These are phyloP conservation scores for Thecocarcelia acutangulata DNA, from an alignment of 2,888 invertebrate genomes.

Conservation along the genomic window DNA sequence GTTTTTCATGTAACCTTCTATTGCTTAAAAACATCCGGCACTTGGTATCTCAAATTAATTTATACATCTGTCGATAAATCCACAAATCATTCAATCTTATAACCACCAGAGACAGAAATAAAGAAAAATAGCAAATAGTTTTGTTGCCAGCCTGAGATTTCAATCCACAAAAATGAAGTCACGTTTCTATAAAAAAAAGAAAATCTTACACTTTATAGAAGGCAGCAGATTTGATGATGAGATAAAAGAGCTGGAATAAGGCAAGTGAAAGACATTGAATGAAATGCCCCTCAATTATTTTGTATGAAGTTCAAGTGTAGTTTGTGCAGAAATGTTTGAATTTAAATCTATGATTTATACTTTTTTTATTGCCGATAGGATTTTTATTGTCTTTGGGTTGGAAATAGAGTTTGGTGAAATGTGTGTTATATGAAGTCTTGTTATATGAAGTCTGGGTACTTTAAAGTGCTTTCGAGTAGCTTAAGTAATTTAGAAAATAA, in stretches of 20 bases:
- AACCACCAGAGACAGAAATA: conserved; percentile 1
- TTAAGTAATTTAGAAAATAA: too few relatives aligned
- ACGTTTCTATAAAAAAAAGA: not conserved
- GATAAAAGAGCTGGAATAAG: conserved; percentile 5
- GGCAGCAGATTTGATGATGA: conserved; percentile 22
- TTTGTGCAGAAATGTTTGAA: conserved; percentile 25
- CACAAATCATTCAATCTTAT: conserved; percentile 9
- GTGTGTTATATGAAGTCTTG: too few relatives aligned
- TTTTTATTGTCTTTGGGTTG: conserved; percentile 1
- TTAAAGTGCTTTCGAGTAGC: too few relatives aligned
- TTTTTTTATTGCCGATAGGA: not conserved
- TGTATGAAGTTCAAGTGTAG: conserved; percentile 56
- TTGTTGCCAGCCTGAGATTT: not conserved
- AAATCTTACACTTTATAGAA: conserved; percentile 1
- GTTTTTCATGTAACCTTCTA: too few relatives aligned
- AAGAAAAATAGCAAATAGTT: not conserved
- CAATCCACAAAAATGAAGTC: conserved; percentile 16
- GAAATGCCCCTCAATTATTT: conserved; percentile 34
- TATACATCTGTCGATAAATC: conserved; percentile 20
- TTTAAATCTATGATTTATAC: conserved; percentile 12
- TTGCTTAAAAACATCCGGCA: not conserved
- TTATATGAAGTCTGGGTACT: too few relatives aligned
- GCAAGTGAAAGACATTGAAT: not conserved
- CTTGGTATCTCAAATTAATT: conserved; percentile 15
- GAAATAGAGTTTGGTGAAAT: too few relatives aligned